phyloP scores from a whole-genome alignment of 2,888 invertebrate species.

The Eupithecia centaureata region DNA sequence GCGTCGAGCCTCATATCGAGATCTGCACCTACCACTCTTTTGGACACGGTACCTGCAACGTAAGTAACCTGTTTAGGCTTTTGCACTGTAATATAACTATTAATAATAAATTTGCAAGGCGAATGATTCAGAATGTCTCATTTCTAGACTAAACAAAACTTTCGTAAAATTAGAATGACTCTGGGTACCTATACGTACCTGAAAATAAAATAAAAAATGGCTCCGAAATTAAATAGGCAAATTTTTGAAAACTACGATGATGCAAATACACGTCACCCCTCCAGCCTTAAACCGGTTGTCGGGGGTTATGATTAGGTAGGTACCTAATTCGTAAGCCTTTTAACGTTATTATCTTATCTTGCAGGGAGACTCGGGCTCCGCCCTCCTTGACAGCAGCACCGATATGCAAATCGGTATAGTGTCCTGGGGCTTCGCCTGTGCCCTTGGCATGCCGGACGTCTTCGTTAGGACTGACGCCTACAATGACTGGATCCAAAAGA shows the following conservation, averaged over 20 bases:
- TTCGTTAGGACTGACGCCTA: conserved; percentile 57
- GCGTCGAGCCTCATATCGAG: conserved; percentile 60
- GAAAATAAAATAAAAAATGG: too few species aligned
- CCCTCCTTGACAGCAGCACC: conserved; percentile 47
- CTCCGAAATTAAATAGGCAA: too few species aligned
- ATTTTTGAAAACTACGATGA: too few species aligned
- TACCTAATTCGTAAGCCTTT: background rate
- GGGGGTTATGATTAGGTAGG: too few species aligned
- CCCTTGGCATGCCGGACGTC: conserved; percentile 64
- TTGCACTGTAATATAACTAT: background rate
- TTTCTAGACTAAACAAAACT: background rate
- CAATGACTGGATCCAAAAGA: conserved; percentile 46
- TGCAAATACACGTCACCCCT: too few species aligned
- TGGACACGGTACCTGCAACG: conserved; percentile 62
- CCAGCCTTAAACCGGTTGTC: too few species aligned
- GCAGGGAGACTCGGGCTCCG: conserved; percentile 69
- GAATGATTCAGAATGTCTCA: background rate
- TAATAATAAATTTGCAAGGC: background rate
- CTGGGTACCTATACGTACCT: too few species aligned
- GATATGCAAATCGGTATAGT: conserved; percentile 61
- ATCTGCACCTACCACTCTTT: conserved; percentile 59
- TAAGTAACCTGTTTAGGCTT: conserved; percentile 45
- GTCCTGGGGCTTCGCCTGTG: conserved; percentile 72
- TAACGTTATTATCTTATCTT: background rate
- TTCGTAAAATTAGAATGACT: too few species aligned